phyloP scores from a whole-genome alignment of 1,140 invertebrate species.

The Dreissena rostriformis region DNA sequence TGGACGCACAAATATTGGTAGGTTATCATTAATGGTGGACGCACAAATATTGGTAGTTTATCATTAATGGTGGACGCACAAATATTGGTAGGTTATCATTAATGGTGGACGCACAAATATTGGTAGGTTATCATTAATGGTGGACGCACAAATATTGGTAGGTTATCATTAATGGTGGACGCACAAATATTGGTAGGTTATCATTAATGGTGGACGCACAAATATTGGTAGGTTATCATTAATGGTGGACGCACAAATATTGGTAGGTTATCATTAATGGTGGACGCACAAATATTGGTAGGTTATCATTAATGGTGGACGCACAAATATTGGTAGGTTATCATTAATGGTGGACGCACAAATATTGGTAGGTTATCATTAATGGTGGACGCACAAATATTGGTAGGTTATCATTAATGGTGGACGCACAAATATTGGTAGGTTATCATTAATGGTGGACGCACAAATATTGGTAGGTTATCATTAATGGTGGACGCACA shows the following conservation, averaged over 20 bases:
- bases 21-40: constrained; percentile 84
- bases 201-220: constrained; percentile 85
- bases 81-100: constrained; percentile 83
- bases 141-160: constrained; percentile 84
- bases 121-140: constrained; percentile 84
- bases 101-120: constrained; percentile 86
- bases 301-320: constrained; percentile 84
- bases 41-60: constrained; percentile 83
- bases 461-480: constrained; percentile 83
- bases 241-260: constrained; percentile 86
- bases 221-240: constrained; percentile 83
- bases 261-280: constrained; percentile 84
- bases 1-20: constrained; percentile 84
- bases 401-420: constrained; percentile 84
- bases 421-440: constrained; percentile 84
- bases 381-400: constrained; percentile 86
- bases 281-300: constrained; percentile 84
- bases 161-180: constrained; percentile 84
- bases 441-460: constrained; percentile 84
- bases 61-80: constrained; percentile 85
- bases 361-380: constrained; percentile 83
- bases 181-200: constrained; percentile 83
- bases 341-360: constrained; percentile 85
- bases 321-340: constrained; percentile 83
- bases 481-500: constrained; percentile 85